phyloP scores from a whole-genome alignment of 2,888 invertebrate genomes.

The Iphiclides podalirius region DNA sequence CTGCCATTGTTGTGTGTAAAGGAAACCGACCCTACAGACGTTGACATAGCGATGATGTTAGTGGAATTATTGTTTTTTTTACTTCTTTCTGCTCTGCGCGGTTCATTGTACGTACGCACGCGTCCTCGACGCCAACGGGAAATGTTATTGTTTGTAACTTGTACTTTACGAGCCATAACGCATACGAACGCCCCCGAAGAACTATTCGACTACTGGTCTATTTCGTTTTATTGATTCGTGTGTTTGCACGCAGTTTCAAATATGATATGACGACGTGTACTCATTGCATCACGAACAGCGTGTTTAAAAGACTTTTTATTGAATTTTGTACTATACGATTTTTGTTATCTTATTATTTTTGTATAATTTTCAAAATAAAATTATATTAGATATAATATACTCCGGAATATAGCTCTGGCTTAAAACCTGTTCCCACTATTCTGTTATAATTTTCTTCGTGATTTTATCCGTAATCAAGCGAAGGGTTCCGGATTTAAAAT shows the following conservation, averaged over 20 bases:
- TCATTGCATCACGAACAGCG: too few relatives aligned
- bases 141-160: conserved; percentile 36
- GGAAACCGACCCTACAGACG: conserved; percentile 6
- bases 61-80: conserved; percentile 11
- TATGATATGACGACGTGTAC: too few relatives aligned
- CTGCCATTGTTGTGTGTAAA: conserved; percentile 1
- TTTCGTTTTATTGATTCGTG: conserved; percentile 17
- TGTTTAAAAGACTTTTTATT: too few relatives aligned
- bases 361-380: too few relatives aligned
- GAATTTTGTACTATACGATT: background rate
- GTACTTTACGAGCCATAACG: conserved; percentile 38
- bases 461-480: too few relatives aligned
- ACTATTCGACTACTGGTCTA: conserved; percentile 21
- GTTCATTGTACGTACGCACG: conserved; percentile 26
- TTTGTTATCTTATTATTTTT: too few relatives aligned
- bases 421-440: too few relatives aligned
- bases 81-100: conserved; percentile 11
- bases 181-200: conserved; percentile 30
- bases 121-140: conserved; percentile 37
- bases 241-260: background rate
- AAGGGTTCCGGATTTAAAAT: too few relatives aligned
- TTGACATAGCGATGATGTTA: conserved; percentile 10
- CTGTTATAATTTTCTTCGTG: too few relatives aligned
- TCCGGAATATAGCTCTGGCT: too few relatives aligned
- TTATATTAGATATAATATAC: too few relatives aligned